These are phyloP conservation scores for Diarsia dahlii DNA, from an alignment of 2,888 invertebrate genomes.

Conservation along the genomic window DNA sequence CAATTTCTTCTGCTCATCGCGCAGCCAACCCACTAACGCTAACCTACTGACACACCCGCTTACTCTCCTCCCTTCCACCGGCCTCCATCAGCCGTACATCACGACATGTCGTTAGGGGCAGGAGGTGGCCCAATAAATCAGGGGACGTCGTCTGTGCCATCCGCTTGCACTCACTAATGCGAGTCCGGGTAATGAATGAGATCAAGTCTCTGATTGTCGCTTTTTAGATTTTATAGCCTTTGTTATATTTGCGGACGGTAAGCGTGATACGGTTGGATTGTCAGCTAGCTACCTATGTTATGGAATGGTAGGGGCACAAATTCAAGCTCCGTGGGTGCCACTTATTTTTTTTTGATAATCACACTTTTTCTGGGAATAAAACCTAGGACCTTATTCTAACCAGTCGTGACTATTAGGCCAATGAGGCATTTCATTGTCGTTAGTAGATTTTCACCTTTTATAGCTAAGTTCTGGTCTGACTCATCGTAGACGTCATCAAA, in stretches of 20 bases:
- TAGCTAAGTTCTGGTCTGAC: background rate
- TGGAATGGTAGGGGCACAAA: too few species aligned
- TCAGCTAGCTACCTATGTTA: background rate
- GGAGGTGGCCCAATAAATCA: slow-evolving; percentile 90
- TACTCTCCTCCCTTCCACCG: slow-evolving; percentile 63
- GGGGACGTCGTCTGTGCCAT: slow-evolving; percentile 85
- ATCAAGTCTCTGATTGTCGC: slow-evolving; percentile 79
- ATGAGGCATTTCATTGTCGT: too few species aligned
- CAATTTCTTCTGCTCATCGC: background rate
- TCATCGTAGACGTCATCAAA: background rate
- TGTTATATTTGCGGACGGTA: slow-evolving; percentile 53
- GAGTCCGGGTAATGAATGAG: slow-evolving; percentile 87
- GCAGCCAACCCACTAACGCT: background rate
- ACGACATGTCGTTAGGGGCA: slow-evolving; percentile 89
- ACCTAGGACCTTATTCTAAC: too few species aligned
- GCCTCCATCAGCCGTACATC: slow-evolving; percentile 81
- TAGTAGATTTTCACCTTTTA: too few species aligned
- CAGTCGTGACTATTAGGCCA: too few species aligned
- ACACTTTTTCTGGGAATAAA: too few species aligned
- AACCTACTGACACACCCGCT: slow-evolving; percentile 40
- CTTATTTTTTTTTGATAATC: too few species aligned
- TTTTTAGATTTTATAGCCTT: slow-evolving; percentile 71
- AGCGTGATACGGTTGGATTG: background rate
- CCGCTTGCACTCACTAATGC: slow-evolving; percentile 85
- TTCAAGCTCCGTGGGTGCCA: too few species aligned